Conservation (phyloP, 2,797 vertebrate genomes). For the Picus viridis region DNA sequence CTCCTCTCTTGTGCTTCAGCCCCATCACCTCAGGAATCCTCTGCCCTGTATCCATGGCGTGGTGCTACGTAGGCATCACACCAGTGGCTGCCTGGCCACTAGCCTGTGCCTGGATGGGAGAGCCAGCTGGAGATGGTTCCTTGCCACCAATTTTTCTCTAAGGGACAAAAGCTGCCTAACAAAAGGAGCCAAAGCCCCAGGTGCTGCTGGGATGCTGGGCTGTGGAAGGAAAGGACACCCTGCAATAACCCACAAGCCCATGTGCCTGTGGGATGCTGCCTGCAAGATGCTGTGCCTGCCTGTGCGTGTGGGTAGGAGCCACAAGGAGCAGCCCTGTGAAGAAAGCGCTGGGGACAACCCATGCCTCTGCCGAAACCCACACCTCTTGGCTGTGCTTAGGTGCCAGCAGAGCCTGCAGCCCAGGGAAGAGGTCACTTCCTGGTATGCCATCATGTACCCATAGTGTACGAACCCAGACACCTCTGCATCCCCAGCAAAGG, state of each 20-base stretch:
- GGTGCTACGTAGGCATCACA: constrained; percentile 67
- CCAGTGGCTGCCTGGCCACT: constrained; percentile 39
- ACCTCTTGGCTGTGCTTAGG: accelerated
- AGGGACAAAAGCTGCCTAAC: constrained; percentile 22
- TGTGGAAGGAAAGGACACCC: background rate
- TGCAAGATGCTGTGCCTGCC: too few relatives aligned
- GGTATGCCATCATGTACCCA: accelerated
- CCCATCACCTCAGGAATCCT: constrained; percentile 46
- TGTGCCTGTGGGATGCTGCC: accelerated
- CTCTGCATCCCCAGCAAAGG: background rate
- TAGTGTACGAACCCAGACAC: accelerated
- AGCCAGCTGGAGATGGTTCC: constrained; percentile 32
- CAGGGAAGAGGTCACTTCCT: background rate
- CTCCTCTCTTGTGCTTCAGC: background rate
- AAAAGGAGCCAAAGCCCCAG: constrained; percentile 22
- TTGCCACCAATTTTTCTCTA: background rate
- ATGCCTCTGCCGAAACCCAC: background rate
- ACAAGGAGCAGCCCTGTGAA: background rate
- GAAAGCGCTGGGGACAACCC: background rate
- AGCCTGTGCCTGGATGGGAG: background rate
- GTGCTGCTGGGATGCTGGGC: background rate
- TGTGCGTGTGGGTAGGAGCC: background rate
- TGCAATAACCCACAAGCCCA: background rate
- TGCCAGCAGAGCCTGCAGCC: background rate
- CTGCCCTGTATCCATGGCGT: background rate